These are phyloP conservation scores for Anastrepha obliqua DNA, from an alignment of 1,140 invertebrate genomes.

Conservation along the genomic window DNA sequence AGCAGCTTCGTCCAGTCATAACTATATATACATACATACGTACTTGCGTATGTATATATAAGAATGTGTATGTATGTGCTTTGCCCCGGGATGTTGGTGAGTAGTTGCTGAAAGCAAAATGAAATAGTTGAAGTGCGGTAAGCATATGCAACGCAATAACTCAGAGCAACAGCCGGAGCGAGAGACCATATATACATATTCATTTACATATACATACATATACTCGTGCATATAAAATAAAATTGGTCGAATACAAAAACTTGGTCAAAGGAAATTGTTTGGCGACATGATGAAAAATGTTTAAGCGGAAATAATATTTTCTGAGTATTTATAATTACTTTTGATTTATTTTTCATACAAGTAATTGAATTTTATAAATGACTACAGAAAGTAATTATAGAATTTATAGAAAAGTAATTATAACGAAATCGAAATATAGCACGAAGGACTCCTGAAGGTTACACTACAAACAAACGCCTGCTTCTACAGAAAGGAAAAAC, in stretches of 20 bases:
- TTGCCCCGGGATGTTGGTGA: neutral
- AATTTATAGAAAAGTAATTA: too few species aligned
- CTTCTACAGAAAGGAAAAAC: too few species aligned
- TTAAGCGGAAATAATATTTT: neutral
- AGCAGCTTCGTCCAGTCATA: neutral
- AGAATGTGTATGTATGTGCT: neutral
- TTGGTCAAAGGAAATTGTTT: conserved; percentile 8
- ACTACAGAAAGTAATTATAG: too few species aligned
- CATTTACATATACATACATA: neutral
- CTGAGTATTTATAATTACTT: neutral
- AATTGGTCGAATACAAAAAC: neutral
- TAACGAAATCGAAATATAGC: too few species aligned
- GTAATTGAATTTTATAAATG: too few species aligned
- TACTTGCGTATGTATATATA: neutral
- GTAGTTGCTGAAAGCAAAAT: conserved; percentile 8
- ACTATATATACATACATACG: neutral
- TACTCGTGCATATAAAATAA: neutral
- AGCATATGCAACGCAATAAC: neutral
- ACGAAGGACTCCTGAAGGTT: too few species aligned
- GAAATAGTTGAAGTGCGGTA: conserved; percentile 12
- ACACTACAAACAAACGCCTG: too few species aligned
- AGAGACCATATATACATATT: neutral
- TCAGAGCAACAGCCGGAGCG: neutral
- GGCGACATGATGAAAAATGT: neutral
- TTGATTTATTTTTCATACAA: neutral